Evolutionary conservation across 2,113 vertebrate species (phyloP).

Genomic region (Paratilapia polleni): DNA sequence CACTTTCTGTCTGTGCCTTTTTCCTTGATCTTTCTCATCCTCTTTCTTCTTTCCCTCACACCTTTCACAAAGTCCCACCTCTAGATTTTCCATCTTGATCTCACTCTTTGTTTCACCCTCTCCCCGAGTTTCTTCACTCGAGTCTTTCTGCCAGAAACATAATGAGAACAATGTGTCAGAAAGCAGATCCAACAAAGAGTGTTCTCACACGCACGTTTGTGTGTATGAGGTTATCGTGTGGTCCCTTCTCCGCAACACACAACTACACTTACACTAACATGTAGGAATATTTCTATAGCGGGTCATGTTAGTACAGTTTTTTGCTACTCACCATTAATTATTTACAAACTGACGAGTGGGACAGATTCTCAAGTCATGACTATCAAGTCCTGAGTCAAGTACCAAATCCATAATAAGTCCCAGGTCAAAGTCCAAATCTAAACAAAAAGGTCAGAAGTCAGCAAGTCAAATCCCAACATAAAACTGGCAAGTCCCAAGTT

Average conservation of each 20-base stretch:
- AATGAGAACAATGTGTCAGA: slow-evolving; percentile 72
- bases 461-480: not conserved
- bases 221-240: not conserved
- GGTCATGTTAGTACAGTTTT: not conserved
- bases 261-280: not conserved
- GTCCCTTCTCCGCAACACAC: not conserved
- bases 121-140: not conserved
- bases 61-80: not conserved
- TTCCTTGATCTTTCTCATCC: not conserved
- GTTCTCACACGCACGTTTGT: not conserved
- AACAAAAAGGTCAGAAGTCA: too few relatives aligned
- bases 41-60: not conserved
- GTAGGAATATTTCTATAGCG: not conserved
- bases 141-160: slow-evolving; percentile 54
- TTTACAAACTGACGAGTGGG: not conserved
- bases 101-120: not conserved
- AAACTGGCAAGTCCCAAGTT: not conserved
- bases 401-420: too few relatives aligned
- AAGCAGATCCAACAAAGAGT: slow-evolving; percentile 3
- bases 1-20: not conserved
- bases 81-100: slow-evolving; percentile 10
- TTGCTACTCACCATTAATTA: not conserved
- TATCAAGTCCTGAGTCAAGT: too few relatives aligned
- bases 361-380: not conserved
- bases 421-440: not conserved